phyloP scores from a whole-genome alignment of 2,797 vertebrate genomes.

The Tragelaphus oryx region DNA sequence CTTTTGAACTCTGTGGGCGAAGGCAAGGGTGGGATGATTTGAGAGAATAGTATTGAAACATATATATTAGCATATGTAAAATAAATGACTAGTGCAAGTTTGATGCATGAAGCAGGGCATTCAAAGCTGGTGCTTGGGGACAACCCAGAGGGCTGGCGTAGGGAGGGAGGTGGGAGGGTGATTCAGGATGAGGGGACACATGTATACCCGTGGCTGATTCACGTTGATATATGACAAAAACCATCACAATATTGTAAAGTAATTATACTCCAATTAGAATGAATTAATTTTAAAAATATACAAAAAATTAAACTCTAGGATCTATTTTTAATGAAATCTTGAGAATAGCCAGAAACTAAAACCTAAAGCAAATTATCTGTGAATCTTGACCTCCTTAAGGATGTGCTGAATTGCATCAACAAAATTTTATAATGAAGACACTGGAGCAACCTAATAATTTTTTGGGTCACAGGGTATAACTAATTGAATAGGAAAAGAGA shows the following conservation, averaged over 20 bases:
- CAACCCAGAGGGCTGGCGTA: not conserved
- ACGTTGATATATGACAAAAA: not conserved
- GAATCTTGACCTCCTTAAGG: conserved; percentile 62
- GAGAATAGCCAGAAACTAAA: conserved; percentile 48
- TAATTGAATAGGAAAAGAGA: conserved; percentile 66
- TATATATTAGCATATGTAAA: not conserved
- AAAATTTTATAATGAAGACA: conserved; percentile 51
- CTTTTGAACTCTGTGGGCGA: not conserved
- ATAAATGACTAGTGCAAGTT: not conserved
- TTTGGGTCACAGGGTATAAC: conserved; percentile 45
- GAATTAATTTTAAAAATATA: not conserved
- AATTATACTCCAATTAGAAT: not conserved
- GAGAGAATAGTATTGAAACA: not conserved
- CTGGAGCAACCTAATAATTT: conserved; percentile 49
- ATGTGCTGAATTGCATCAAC: conserved; percentile 37
- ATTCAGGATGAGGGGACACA: not conserved
- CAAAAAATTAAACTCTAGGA: conserved; percentile 45
- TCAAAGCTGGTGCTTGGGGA: not conserved
- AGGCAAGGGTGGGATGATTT: not conserved
- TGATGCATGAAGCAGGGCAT: not conserved
- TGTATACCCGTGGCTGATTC: not conserved
- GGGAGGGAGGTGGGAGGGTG: not conserved
- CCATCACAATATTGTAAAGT: not conserved
- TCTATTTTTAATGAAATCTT: conserved; percentile 58
- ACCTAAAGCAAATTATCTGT: conserved; percentile 52